Evolutionary conservation across 64 coral and sea anemone genomes (phyloP).

Genomic region (Hydrozoanthus tunicans): DNA sequence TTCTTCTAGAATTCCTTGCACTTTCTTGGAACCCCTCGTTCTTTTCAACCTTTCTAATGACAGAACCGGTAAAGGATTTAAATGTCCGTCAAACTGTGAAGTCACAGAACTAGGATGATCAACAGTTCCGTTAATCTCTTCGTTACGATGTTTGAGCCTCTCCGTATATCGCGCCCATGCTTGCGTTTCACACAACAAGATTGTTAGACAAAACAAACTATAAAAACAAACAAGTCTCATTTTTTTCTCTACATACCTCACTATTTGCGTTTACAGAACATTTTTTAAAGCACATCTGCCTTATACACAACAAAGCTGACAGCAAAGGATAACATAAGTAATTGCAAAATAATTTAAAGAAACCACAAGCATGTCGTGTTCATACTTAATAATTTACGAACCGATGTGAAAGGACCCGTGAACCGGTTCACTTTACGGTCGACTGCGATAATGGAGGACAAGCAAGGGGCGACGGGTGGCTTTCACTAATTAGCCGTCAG

Average conservation of each 20-base stretch:
- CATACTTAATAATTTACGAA: slow-evolving; percentile 28
- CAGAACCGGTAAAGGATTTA: not conserved
- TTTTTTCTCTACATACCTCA: slow-evolving; percentile 39
- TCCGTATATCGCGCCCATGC: not conserved
- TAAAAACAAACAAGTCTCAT: slow-evolving; percentile 28
- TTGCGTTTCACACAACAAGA: not conserved
- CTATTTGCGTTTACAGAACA: slow-evolving; percentile 43
- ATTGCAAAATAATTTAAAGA: slow-evolving; percentile 44
- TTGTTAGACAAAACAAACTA: slow-evolving; percentile 32
- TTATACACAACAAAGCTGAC: not conserved
- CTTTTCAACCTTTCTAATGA: not conserved
- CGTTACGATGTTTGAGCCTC: not conserved
- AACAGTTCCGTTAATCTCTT: not conserved
- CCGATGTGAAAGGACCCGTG: not conserved
- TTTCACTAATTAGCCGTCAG: not conserved
- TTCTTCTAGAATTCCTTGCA: not conserved
- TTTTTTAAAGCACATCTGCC: not conserved
- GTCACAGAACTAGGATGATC: not conserved
- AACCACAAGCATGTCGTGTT: slow-evolving; percentile 31
- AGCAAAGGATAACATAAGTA: slow-evolving; percentile 38
- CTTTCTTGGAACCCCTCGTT: not conserved
- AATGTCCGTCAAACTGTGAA: not conserved
- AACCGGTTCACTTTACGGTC: not conserved
- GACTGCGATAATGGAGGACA: slow-evolving; percentile 2
- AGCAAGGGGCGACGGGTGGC: slow-evolving; percentile 42